Evolutionary conservation across 2,888 invertebrate species (phyloP), one percentile per base, ranked within the genome.

Genomic region (Tribolium freemani): DNA sequence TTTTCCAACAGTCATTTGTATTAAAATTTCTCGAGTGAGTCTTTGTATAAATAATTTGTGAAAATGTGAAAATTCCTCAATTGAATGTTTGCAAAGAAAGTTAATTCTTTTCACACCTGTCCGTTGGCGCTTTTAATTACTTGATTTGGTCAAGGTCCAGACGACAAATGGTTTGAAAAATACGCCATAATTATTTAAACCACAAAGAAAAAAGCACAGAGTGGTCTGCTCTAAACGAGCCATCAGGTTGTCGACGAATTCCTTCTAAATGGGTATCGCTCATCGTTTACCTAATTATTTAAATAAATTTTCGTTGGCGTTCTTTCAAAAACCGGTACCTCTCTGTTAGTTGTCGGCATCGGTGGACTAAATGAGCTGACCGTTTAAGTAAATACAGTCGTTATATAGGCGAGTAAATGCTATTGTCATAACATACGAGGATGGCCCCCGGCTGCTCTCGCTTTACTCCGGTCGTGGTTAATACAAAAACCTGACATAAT

Each of bases 311-410:
- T 60, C 20, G 61, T 45, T 51, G 61, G 31, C 56, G 56, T 63
- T 66, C 50, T 46, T 58, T 56, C 20, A 67, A 69, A 54, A 72
- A 72, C 72, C 72, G 72, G 72, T 72, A 72, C 70, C 63, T 30
- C 63, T 70, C 54, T 26, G 63, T 63, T 54, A n/a, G 67, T 60
- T 54, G 54, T 54, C 72, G 67, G 60, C 66, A 48, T 54, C 53
- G 50, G 38, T 53, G 53, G 30, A 53, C 72, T 61, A 69, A 69
- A 68, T 63, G 72, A 68, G 76, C 73, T 75, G 74, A 61, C 73
- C 72, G 78, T 76, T 78, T 80, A 79, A 79, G 80, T 80, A 79
- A 81, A 81, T 80, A 80, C 75, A 80, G 80, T 80, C 79, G 80
- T 81, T 79, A 77, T 75, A 71, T 73, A 76, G 78, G 74, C 76